Evolutionary conservation across 2,888 invertebrate genomes (phyloP), one percentile per base, ranked within the genome.

Genomic region (Drosophila quinaria): DNA sequence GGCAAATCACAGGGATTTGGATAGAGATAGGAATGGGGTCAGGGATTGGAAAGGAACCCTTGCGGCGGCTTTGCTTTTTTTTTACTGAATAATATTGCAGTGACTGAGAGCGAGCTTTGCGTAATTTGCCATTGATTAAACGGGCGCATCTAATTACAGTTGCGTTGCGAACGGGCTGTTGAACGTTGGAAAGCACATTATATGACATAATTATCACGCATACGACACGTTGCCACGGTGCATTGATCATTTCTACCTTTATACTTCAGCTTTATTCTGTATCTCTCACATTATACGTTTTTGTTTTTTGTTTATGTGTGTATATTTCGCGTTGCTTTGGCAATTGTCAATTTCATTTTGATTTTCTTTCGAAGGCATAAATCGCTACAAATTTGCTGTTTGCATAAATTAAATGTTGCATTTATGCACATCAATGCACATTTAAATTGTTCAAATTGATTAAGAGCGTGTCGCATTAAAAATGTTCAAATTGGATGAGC

Each of bases 361-460:
- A 58, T 50, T 50, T 42, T 55, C 22, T 33, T 37, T 37, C 37
- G 42, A 1, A 6, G 55, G 49, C 35, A 77, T 62, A 61, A 81
- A 70, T 70, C 58, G 71, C 61, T 62, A 49, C 59, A 64, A 64
- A 59, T 50, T 65, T 70, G 64, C 67, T 75, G 64, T 68, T 70
- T 76, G 86, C 83, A 76, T 86, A 73, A 76, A 82, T 81, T 73
- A 80, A 86, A 76, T 80, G 80, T 64, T 69, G 66, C 80, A 86
- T 86, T 81, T 73, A 79, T 86, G 77, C 83, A 69, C 80, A 79
- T 85, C 86, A 66, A 68, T 82, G 86, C 58, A 47, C 82, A 76
- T 82, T 81, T 72, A 76, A 81, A 81, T 79, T 85, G 76, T 66
- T 76, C 67, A 67, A 79, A 79, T 85, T 82, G 73, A 85, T 85